A percentile compares a stretch with the other conserved stretches of the same genome.
phyloP scores from a whole-genome alignment of 1,140 invertebrate genomes.

The Ceratoteleas bidentatus region DNA sequence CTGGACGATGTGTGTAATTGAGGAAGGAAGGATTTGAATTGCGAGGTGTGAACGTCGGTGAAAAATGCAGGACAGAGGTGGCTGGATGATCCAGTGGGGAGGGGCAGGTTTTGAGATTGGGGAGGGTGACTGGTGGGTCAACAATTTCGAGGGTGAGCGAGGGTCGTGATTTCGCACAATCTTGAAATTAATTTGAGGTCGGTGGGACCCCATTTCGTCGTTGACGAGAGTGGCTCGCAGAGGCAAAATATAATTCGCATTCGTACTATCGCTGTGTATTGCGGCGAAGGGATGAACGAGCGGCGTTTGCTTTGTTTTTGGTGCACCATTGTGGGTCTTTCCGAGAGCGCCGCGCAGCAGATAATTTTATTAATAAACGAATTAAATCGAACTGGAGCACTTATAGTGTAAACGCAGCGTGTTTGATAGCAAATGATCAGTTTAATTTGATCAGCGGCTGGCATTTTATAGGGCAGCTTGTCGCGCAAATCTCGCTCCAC shows the following conservation, averaged over 20 bases:
- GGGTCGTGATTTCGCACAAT: too few relatives aligned
- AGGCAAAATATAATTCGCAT: too few relatives aligned
- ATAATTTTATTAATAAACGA: slow-evolving; percentile 1
- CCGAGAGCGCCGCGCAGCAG: background rate
- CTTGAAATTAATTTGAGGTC: too few relatives aligned
- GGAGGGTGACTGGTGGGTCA: too few relatives aligned
- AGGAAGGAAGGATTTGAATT: slow-evolving; percentile 7
- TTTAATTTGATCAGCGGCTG: too few relatives aligned
- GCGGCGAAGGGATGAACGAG: too few relatives aligned
- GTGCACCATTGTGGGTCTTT: background rate
- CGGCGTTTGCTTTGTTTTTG: background rate
- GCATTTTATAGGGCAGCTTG: too few relatives aligned
- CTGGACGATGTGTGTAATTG: slow-evolving; percentile 1
- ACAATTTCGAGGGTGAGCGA: too few relatives aligned
- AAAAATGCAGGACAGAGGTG: slow-evolving; percentile 1
- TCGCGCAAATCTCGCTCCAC: too few relatives aligned
- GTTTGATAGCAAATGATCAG: background rate
- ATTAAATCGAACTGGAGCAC: background rate
- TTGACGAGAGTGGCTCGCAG: too few relatives aligned
- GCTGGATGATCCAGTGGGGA: background rate
- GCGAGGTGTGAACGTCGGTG: slow-evolving; percentile 7
- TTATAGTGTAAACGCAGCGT: background rate
- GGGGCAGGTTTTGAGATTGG: background rate
- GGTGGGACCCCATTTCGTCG: too few relatives aligned
- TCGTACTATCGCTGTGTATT: too few relatives aligned